Base-by-base conservation (phyloP, 2,888 invertebrate genomes). In the Desoria tigrina region DNA sequence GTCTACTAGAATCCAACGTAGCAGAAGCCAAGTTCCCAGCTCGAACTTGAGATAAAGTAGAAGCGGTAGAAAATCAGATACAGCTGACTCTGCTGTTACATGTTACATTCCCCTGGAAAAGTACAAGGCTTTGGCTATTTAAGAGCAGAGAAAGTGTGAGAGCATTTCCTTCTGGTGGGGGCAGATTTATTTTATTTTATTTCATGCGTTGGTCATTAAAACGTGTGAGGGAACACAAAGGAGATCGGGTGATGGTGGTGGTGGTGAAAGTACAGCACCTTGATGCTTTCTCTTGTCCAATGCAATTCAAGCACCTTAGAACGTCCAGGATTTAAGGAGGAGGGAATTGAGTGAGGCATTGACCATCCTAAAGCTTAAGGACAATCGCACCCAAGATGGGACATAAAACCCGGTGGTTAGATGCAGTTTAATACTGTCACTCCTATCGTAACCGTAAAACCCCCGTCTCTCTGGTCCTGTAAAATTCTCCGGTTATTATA, bases 161-260 rank as follows among this genome's bases (percentile, higher is more conserved):
- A 24, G 55, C 55, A 28, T 18, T 55, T 55, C 55, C 55, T 55
- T 55, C 32, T 60, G 23, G 21, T 28, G 23, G 54, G 24, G 37
- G 28, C 49, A 53, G 64, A 64, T 64, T 64, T 64, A 64, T 64
- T 64, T 64, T 64, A 64, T 64, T 64, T 61, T 64, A 64, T 57
- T 57, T 57, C 57, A 23, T 54, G 39, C 64, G 23, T 28, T 27
- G 59, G 57, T 64, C 64, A 64, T 58, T 64, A 64, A 64, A 64
- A 64, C 59, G 54, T 53, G 59, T 42, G 53, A 39, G 39, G 32
- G 21, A 45, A 45, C 21, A 45, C 45, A 39, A 39, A 39, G 16
- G 16, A 39, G 39, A 16, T n/a, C n/a, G n/a, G n/a, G n/a, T n/a
- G n/a, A n/a, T n/a, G n/a, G n/a, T n/a, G 11, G 32, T 7, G 6